A percentile compares a stretch with the other conserved stretches of the same genome.
These are phyloP conservation scores for Microctonus brassicae DNA, from an alignment of 2,888 invertebrate genomes.

Conservation along the genomic window DNA sequence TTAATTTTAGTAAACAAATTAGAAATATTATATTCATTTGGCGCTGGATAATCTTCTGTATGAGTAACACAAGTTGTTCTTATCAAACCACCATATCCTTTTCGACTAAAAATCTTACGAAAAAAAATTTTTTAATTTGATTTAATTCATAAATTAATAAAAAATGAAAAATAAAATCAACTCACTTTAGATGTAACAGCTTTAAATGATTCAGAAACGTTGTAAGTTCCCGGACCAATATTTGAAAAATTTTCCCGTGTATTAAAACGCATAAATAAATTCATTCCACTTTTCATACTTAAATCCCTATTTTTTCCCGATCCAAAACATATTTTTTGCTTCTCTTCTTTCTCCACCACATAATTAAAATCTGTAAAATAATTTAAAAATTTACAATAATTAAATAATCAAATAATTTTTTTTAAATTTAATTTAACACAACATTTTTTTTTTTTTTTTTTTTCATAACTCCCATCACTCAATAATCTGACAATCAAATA, in stretches of 20 bases:
- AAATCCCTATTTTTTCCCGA: slow-evolving; percentile 57
- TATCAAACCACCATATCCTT: slow-evolving; percentile 60
- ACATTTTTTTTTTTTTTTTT: neutral
- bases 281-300: slow-evolving; percentile 53
- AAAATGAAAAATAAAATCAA: neutral
- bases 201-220: slow-evolving; percentile 54
- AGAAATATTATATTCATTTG: slow-evolving; percentile 50
- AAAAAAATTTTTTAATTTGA: neutral
- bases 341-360: slow-evolving; percentile 54
- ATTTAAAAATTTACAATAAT: too few relatives aligned
- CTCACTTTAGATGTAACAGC: slow-evolving; percentile 49
- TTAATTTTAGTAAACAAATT: slow-evolving; percentile 43
- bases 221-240: slow-evolving; percentile 56
- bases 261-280: slow-evolving; percentile 57
- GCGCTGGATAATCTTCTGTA: slow-evolving; percentile 54
- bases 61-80: slow-evolving; percentile 44
- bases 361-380: slow-evolving; percentile 57
- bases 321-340: slow-evolving; percentile 61
- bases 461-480: neutral
- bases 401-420: neutral
- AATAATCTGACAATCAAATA: neutral
- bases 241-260: slow-evolving; percentile 53
- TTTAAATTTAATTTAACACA: neutral
- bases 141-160: neutral
- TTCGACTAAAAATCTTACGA: slow-evolving; percentile 57